Base-by-base conservation (phyloP, 2,797 vertebrate genomes). In the Botia almorhae region DNA sequence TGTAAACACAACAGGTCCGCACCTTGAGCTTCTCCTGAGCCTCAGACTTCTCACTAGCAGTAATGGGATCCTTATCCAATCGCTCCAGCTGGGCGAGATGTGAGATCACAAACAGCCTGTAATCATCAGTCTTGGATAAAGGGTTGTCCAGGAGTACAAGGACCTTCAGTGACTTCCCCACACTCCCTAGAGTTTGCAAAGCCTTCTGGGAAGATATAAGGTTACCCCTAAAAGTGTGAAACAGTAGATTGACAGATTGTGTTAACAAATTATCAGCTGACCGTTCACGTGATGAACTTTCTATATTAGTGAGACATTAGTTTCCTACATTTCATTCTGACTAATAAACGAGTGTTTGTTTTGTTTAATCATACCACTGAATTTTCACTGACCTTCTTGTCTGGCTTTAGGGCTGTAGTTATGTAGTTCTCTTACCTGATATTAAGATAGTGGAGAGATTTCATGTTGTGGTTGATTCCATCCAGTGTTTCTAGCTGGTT, bases 121-220 rank as follows among this genome's bases (percentile, higher is more conserved):
- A 96, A 69, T 94, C 82, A 0, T 83, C 75, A 0, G 86, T 90
- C 0, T 96, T 94, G 0, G 85, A 70, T 0, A 97, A 88, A 0
- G 97, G 96, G 80, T 99, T 98, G 29, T 95, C 95, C 48, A 89
- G 81, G 65, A 99, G 86, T 50, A 99, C 93, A 90, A 99, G 82
- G 1, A 87, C 86, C 36, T 89, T 93, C 13, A 99, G 90, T 71
- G 91, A 91, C 68, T 83, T 86, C 36, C 95, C 94, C 65, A 99
- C 90, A 8, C 87, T 87, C 36, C 46, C 82, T 13, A 98, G 93
- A 58, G 91, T 86, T 61, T 81, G 84, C 60, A 97, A 83, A 76
- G 92, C 93, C 13, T 76, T 84, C 53, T 92, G 69, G 56, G 90
- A 90, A 2, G 19, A 50, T 79, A 99, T 88, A 63, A 80, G 23